A percentile compares a stretch with the other conserved stretches of the same genome.
phyloP scores from a whole-genome alignment of 1,140 invertebrate genomes.

The Triops cancriformis region DNA sequence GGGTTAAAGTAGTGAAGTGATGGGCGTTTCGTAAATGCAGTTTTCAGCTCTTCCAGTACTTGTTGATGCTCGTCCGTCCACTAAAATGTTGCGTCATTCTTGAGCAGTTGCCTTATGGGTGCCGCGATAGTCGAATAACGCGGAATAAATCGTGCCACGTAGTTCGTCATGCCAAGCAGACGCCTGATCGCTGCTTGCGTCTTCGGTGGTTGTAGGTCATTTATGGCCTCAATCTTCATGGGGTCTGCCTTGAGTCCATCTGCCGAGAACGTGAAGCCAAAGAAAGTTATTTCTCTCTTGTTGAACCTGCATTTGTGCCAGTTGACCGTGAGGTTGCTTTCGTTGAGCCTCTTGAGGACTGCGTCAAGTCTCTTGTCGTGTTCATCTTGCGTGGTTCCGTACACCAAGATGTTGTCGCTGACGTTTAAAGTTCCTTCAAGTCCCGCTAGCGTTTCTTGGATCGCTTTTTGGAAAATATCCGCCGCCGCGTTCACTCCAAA shows the following conservation, averaged over 20 bases:
- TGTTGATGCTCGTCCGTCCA: constrained; percentile 30
- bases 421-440: constrained; percentile 35
- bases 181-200: constrained; percentile 35
- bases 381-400: constrained; percentile 31
- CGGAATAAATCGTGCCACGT: constrained; percentile 38
- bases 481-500: constrained; percentile 39
- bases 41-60: background rate
- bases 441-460: constrained; percentile 35
- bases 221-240: constrained; percentile 36
- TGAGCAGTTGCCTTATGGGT: constrained; percentile 38
- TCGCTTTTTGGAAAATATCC: constrained; percentile 39
- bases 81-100: constrained; percentile 34
- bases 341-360: background rate
- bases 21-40: background rate
- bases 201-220: constrained; percentile 34
- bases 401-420: constrained; percentile 39
- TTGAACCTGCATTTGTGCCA: constrained; percentile 34
- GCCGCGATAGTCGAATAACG: constrained; percentile 36
- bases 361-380: constrained; percentile 24
- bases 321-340: constrained; percentile 32
- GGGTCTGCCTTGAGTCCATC: constrained; percentile 37
- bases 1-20: background rate
- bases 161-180: constrained; percentile 40
- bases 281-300: constrained; percentile 34
- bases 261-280: constrained; percentile 37